A percentile compares a stretch with the other conserved stretches of the same genome.
phyloP scores from a whole-genome alignment of 2,888 invertebrate species.

The Caenorhabditis japonica region DNA sequence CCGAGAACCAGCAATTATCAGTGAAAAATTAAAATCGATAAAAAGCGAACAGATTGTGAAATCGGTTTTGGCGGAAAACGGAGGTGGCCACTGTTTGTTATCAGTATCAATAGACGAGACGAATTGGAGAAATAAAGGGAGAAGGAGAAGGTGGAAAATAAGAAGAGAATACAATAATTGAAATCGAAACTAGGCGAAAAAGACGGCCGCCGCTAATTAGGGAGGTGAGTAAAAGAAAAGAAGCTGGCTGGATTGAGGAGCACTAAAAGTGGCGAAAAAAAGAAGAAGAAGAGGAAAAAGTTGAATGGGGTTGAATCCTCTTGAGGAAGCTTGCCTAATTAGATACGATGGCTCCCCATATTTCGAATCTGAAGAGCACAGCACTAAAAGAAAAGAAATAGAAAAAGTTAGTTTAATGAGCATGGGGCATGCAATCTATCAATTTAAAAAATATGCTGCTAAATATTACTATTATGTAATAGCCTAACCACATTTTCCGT shows the following conservation, averaged over 20 bases:
- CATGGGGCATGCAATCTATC: constrained; percentile 1
- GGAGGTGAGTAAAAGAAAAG: not conserved
- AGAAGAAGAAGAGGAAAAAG: constrained; percentile 24
- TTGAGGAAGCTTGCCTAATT: constrained; percentile 25
- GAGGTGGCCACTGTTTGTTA: constrained; percentile 5
- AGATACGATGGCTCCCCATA: constrained; percentile 43
- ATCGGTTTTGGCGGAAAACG: not conserved
- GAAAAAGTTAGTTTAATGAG: constrained; percentile 21
- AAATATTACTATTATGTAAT: too few relatives aligned
- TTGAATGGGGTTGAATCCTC: constrained; percentile 8
- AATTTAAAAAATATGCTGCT: too few relatives aligned
- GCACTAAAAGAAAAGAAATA: too few relatives aligned
- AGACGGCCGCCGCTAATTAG: constrained; percentile 10
- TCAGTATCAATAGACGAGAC: constrained; percentile 1
- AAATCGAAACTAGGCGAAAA: not conserved
- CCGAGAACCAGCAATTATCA: constrained; percentile 4
- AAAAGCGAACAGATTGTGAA: constrained; percentile 12
- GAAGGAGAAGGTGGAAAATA: constrained; percentile 1
- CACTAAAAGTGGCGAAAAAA: constrained; percentile 11
- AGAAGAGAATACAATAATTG: too few relatives aligned
- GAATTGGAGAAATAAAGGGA: not conserved
- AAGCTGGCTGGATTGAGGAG: constrained; percentile 6
- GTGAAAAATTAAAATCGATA: constrained; percentile 8
- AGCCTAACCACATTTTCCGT: too few relatives aligned
- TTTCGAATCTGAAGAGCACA: constrained; percentile 29